Percentiles rank a stretch among this genome's conserved stretches.
Evolutionary conservation across 2,797 vertebrate genomes (phyloP).

Genomic region (Lepus townsendii): DNA sequence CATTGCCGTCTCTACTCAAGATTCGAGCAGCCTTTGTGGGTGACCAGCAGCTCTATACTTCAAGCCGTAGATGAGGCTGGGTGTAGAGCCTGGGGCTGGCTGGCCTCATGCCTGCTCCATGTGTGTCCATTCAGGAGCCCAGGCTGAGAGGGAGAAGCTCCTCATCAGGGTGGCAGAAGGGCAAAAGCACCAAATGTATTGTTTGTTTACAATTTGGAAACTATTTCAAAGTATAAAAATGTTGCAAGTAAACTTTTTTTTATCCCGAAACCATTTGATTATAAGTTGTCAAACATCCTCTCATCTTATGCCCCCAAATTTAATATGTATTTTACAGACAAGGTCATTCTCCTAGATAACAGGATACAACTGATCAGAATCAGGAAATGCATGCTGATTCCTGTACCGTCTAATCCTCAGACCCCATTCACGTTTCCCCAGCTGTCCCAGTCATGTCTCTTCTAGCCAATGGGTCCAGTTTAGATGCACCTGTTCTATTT

Average conservation of each 20-base stretch:
- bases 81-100: background rate
- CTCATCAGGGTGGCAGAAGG: background rate
- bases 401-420: background rate
- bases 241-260: background rate
- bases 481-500: background rate
- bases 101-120: fast-evolving
- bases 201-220: constrained; percentile 16
- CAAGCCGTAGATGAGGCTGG: background rate
- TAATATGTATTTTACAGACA: background rate
- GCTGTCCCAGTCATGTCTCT: background rate
- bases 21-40: background rate
- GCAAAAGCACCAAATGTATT: background rate
- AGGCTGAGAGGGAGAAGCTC: background rate
- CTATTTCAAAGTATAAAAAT: background rate
- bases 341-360: background rate
- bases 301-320: background rate
- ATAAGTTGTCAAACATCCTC: background rate
- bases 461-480: background rate
- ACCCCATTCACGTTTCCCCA: background rate
- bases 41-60: background rate
- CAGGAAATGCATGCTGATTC: background rate
- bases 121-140: background rate
- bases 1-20: background rate
- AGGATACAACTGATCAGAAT: background rate
- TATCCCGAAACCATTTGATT: background rate